Evolutionary conservation across 2,797 vertebrate genomes (phyloP), one percentile per base, ranked within the genome.

Genomic region (Pipistrellus pipistrellus): DNA sequence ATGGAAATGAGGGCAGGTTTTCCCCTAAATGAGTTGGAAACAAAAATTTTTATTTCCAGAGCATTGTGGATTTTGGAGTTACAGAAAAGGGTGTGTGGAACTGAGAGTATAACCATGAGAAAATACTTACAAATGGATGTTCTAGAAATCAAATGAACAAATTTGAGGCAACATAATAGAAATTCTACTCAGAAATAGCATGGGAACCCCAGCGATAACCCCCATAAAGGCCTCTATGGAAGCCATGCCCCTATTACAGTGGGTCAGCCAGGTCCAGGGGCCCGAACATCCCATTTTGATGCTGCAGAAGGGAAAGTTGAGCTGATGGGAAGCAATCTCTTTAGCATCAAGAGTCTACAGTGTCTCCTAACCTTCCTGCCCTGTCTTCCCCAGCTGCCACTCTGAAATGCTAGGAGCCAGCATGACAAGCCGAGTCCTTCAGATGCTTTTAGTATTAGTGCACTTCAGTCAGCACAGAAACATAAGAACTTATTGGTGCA

Each of bases 361-460:
- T 78, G 85, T 93, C 94, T 82, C 57, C 91, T 85, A 73, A 66
- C 77, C 90, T 68, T 55, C 75, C 53, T 83, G 64, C 38, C 32
- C 62, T 82, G 3, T 75, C 72, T 82, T 88, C 38, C 72, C 48
- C 76, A 64, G 21, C 25, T 10, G 3, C 71, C 66, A 46, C 55
- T 88, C 71, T 77, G 55, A 81, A 87, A 48, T 46, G 83, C 84
- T 38, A 38, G 82, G 87, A 71, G 41, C 38, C 38, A 41, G 38
- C 38, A 41, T 41, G 92, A 95, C 53, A 92, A 95, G 95, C 8
- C 71, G 62, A 93, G 88, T 41, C 94, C 88, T 96, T 90, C 66
- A 84, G 76, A 90, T 20, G 95, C 46, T 81, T 86, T 85, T 59
- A 8, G 82, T 77, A 69, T 86, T 90, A 68, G 72, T 71, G 82